Conservation (phyloP, 2,888 invertebrate genomes). For the Blastobasis lacticolella region DNA sequence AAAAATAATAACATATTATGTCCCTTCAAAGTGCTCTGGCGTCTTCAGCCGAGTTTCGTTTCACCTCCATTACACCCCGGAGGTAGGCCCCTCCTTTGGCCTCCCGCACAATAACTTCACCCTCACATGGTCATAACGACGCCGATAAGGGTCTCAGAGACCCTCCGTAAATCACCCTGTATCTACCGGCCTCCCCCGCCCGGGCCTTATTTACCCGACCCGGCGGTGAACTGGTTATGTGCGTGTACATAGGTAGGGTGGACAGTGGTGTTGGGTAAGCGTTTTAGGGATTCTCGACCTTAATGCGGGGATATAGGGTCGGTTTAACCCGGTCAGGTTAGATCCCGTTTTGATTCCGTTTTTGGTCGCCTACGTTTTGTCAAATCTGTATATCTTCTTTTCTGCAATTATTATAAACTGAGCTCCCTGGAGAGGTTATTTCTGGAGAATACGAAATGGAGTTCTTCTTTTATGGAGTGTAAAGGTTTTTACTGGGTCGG, state of each 20-base stretch:
- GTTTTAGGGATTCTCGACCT: background rate
- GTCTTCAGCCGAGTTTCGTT: constrained; percentile 37
- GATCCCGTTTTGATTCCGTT: too few relatives aligned
- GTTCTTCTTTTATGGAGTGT: too few relatives aligned
- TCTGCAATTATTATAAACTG: too few relatives aligned
- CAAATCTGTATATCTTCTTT: background rate
- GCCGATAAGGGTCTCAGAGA: constrained; percentile 69
- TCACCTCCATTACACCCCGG: constrained; percentile 33
- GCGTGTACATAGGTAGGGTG: constrained; percentile 22
- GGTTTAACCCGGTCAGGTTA: too few relatives aligned
- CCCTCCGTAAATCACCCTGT: constrained; percentile 69
- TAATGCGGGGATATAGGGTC: too few relatives aligned
- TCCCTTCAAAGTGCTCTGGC: constrained; percentile 54
- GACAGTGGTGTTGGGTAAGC: constrained; percentile 32
- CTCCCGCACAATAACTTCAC: constrained; percentile 58
- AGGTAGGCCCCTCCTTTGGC: constrained; percentile 24
- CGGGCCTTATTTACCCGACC: constrained; percentile 23
- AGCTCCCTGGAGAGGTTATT: background rate
- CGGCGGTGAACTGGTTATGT: constrained; percentile 29
- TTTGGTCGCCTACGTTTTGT: background rate
- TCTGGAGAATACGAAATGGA: constrained; percentile 6
- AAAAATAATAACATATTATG: constrained; percentile 69
- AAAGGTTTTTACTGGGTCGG: too few relatives aligned
- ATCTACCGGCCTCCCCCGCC: constrained; percentile 57
- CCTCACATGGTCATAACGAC: constrained; percentile 75